Evolutionary conservation across 2,113 vertebrate genomes (phyloP), one percentile per base, ranked within the genome.

Genomic region (Semnornis frantzii): DNA sequence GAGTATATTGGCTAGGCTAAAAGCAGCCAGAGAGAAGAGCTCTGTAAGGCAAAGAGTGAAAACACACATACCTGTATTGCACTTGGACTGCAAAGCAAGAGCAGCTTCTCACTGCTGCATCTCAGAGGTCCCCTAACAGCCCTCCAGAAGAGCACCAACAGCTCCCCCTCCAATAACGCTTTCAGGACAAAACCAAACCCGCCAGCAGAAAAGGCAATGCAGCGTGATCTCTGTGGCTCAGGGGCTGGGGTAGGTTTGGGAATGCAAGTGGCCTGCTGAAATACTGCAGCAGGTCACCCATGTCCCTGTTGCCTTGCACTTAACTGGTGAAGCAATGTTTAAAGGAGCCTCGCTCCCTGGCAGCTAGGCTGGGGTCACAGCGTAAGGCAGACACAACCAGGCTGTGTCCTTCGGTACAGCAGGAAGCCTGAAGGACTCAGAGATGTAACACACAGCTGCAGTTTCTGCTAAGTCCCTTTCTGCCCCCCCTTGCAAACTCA

Each of bases 381-480:
- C 52, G 52, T 46, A 52, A 92, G 69, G 79, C 33, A 74, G 70
- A n/a, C 42, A 73, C 54, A 93, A 83, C 27, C 18, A 5, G 48
- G 17, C 8, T 46, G 12, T 76, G 85, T 63, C 69, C 70, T 59
- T 7, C 64, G 13, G 3, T 27, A 52, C 17, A 24, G 66, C 12
- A 6, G 58, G 78, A 81, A 78, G 50, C 20, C 70, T 78, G 75
- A 68, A 82, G 59, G 44, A 69, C 73, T 92, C 73, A 37, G 5
- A 15, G 75, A 60, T 76, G 83, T 87, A 89, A 90, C 0, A 46
- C 71, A 50, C 59, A 76, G n/a, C 57, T 68, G 59, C 75, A 62
- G 63, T 82, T 92, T 90, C 50, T 79, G 15, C 12, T 72, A 92
- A 93, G 78, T 77, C 60, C 9, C 54, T 74, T 82, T 94, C 80